Base-by-base conservation (phyloP, 2,888 invertebrate genomes). In the Apomyelois bistriatella region DNA sequence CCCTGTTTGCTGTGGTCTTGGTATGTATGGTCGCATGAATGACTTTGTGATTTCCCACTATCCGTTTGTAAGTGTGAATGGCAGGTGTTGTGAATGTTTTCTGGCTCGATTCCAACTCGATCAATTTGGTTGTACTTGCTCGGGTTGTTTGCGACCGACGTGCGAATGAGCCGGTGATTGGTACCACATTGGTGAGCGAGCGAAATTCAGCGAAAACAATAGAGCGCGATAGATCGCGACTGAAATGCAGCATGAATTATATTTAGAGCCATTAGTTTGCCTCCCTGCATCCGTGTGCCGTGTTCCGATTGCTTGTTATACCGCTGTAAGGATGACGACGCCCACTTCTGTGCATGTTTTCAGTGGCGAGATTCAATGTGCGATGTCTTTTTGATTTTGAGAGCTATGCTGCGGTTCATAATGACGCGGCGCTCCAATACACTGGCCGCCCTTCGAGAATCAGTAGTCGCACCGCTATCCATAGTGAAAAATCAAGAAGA, bases 311-410 rank as follows among this genome's bases (percentile, higher is more conserved):
- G 85, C 85, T 83, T 85, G 80, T 76, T 75, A 62, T 68, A 68
- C 64, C 62, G 60, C 16, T 70, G 40, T 40, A 73, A 74, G 69
- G 71, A 69, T 74, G 70, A 62, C 66, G 65, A 66, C 68, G 71
- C 70, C 71, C 76, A 75, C 78, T 75, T 77, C 70, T 76, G 73
- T 82, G 87, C 87, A 86, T 86, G 87, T 77, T 82, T 77, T 70
- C 79, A 78, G 84, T 79, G 83, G 79, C 79, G 71, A 76, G 72
- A 71, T 68, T 73, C 70, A 73, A 73, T 74, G 86, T 88, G 89
- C 89, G 89, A 86, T 90, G 89, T 88, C 89, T 88, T 89, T 87
- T 87, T 85, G 87, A 85, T 80, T 76, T 75, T 73, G 70, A 75
- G 77, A 79, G 77, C 78, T 76, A 76, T 78, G 84, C 76, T 76